phyloP scores from a whole-genome alignment of 2,888 invertebrate species.

The Balanococcus diminutus region DNA sequence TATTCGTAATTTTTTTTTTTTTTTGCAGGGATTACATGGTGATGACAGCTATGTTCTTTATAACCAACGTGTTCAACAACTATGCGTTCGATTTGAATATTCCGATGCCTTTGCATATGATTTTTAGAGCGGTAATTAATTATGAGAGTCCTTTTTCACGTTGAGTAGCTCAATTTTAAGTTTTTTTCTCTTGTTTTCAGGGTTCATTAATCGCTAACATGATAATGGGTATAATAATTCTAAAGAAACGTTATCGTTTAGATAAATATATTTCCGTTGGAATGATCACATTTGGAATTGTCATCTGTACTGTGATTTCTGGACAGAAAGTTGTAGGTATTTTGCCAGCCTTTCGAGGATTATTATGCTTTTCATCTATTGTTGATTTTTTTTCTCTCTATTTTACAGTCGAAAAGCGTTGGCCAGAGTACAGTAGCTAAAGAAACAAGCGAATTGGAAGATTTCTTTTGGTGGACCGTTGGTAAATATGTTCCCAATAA shows the following conservation, averaged over 20 bases:
- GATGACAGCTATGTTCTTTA: constrained; percentile 88
- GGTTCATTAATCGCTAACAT: constrained; percentile 96
- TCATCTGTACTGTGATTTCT: constrained; percentile 87
- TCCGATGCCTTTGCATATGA: constrained; percentile 97
- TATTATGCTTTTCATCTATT: constrained; percentile 19
- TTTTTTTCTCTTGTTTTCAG: constrained; percentile 64
- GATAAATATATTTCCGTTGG: constrained; percentile 89
- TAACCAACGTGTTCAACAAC: constrained; percentile 90
- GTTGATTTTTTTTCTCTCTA: constrained; percentile 30
- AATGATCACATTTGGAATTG: constrained; percentile 92
- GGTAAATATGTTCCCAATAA: constrained; percentile 61
- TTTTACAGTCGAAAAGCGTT: constrained; percentile 58
- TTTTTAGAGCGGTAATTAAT: constrained; percentile 82
- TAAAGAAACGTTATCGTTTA: constrained; percentile 80
- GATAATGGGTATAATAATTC: constrained; percentile 88
- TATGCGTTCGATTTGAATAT: constrained; percentile 96
- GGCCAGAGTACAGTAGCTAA: constrained; percentile 57
- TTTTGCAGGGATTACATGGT: constrained; percentile 73
- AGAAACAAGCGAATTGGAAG: constrained; percentile 62
- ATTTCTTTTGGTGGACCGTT: constrained; percentile 70
- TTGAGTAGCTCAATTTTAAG: not conserved
- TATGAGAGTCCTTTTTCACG: not conserved
- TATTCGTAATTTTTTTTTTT: not conserved
- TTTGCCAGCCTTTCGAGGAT: too few relatives aligned
- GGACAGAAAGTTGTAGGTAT: constrained; percentile 68